Conservation (phyloP, 2,113 vertebrate species). For the Tachysurus vachellii region DNA sequence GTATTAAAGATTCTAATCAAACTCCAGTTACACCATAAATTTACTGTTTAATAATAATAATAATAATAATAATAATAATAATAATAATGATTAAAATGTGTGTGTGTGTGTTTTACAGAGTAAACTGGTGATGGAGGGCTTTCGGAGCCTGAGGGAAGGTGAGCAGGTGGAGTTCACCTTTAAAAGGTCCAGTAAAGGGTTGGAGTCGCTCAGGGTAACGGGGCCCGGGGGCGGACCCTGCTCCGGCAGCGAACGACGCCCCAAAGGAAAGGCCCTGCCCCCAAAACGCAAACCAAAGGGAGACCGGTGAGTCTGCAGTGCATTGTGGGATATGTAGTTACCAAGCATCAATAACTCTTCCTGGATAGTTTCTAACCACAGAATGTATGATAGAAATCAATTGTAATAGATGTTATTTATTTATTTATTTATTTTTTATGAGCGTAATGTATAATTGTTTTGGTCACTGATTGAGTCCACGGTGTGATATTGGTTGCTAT, state of each 20-base stretch:
- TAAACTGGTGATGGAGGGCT: conserved; percentile 99
- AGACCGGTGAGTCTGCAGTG: conserved; percentile 84
- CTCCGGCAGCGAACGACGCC: conserved; percentile 95
- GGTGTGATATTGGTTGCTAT: conserved; percentile 38
- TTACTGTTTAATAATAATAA: neutral
- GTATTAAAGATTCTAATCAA: neutral
- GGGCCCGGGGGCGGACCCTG: conserved; percentile 94
- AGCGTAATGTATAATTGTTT: neutral
- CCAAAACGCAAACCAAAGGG: conserved; percentile 98
- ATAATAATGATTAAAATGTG: neutral
- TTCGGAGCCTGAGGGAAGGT: conserved; percentile 99
- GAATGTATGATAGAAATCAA: too few species aligned
- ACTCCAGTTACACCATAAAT: neutral
- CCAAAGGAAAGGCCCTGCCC: conserved; percentile 93
- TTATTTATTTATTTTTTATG: neutral
- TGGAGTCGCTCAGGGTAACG: conserved; percentile 98
- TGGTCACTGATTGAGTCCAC: conserved; percentile 30
- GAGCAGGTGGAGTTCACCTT: conserved; percentile 99
- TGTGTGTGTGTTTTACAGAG: conserved; percentile 78
- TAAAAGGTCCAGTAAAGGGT: conserved; percentile 98
- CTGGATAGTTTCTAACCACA: neutral
- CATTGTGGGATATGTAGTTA: conserved; percentile 39
- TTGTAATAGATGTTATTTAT: too few species aligned
- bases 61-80: neutral
- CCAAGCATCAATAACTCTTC: neutral